Base-by-base conservation (phyloP, 2,113 vertebrate genomes). In the Phalacrocorax carbo region DNA sequence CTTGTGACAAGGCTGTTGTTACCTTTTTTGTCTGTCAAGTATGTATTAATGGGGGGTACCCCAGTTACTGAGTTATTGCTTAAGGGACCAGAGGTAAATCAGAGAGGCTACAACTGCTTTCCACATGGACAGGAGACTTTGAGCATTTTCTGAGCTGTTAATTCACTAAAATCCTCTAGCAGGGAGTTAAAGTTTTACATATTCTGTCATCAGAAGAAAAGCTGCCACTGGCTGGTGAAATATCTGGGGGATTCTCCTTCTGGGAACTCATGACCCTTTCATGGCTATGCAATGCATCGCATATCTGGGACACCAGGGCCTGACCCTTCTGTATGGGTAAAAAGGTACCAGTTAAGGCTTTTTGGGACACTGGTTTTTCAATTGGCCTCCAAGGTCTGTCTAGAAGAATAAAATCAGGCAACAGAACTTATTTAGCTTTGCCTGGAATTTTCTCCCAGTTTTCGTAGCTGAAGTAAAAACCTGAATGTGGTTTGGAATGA, bases 91-190 rank as follows among this genome's bases (percentile, higher is more conserved):
- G 51, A 78, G 55, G 32, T 81, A 91, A 94, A 86, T 66, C 55
- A 66, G 73, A 77, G n/a, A 71, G 22, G 15, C 30, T 80, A 54
- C 80, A 82, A 40, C 46, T 44, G 12, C 69, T 54, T 88, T 95
- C 42, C 23, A 54, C 5, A 0, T 1, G 2, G 77, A 58, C 13
- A 48, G 22, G 27, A 22, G 12, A 51, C 68, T 85, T 61, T 0
- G 7, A 68, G 48, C 42, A 57, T 71, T 86, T 94, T 88, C 34
- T 84, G 60, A 86, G 57, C 48, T 88, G 23, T 89, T 92, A 69
- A 91, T 79, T 91, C 69, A 87, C 32, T 82, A 72, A 46, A 86
- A 86, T 44, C 27, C 36, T 69, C 6, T 40, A 57, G 15, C 36
- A 76, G 27, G 8, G 44, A 86, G 44, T 57, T 84, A 82, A 95